Base-by-base conservation (phyloP, 2,113 vertebrate genomes). In the Ophthalmolycus amberensis region DNA sequence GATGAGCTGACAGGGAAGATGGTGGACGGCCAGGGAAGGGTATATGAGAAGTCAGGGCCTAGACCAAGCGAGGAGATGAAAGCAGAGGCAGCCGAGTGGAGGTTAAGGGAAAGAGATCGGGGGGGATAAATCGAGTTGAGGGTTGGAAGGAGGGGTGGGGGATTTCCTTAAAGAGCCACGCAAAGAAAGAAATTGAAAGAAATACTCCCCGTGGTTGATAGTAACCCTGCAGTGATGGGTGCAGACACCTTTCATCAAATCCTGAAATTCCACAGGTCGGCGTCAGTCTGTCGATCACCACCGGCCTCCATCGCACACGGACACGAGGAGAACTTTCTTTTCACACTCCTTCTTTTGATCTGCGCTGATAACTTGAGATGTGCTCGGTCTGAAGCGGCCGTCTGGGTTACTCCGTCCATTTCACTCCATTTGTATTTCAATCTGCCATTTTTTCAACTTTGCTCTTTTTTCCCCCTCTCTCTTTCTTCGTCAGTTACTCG, bases 1-100 rank as follows among this genome's bases (percentile, higher is more conserved):
- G 46, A 76, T 59, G 66, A 63, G 63, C 67, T 60, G 46, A 66
- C 3, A 50, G 37, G 29, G 50, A 9, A 52, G 69, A 80, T 38
- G 50, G 76, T 71, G 48, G 71, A 74, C 62, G 54, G 52, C 34
- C 27, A 29, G 42, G 44, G 62, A 66, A 22, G 34, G 62, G 25
- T 25, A 44, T 32, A 10, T 11, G 52, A 64, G 71, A 52, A 87
- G 82, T 82, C 69, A 70, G 69, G 65, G 84, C 80, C 10, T 20
- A 32, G 84, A 79, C 67, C 77, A 68, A 62, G 80, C 1, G 2
- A 67, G 27, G 80, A 86, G 85, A 85, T 90, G 82, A 85, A 85
- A 85, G 88, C 68, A 54, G 74, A 87, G 50, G 68, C 65, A 80
- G 72, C 46, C 4, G n/a, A 44, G 67, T 4, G 74, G 54, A 86